Evolutionary conservation across 2,888 invertebrate species (phyloP).

Genomic region (Callimorpha dominula): DNA sequence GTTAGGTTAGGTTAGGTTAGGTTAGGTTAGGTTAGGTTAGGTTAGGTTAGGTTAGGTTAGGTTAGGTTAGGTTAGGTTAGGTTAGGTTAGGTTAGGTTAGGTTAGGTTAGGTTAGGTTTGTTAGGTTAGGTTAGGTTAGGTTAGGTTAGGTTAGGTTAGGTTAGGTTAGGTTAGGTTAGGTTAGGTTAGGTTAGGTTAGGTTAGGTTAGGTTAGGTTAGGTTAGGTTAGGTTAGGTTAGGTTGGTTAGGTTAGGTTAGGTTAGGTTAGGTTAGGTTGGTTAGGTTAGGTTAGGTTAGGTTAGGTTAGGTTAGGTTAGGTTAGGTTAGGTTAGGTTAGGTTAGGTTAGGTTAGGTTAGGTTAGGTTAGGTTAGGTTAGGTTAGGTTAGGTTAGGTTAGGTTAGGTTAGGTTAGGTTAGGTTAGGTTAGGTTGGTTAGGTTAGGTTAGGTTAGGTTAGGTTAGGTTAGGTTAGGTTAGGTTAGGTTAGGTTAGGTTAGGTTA

Average conservation of each 20-base stretch:
- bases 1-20: slow-evolving; percentile 39
- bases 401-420: slow-evolving; percentile 8
- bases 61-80: slow-evolving; percentile 33
- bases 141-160: slow-evolving; percentile 33
- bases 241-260: slow-evolving; percentile 7
- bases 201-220: slow-evolving; percentile 7
- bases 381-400: slow-evolving; percentile 24
- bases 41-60: slow-evolving; percentile 38
- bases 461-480: slow-evolving; percentile 28
- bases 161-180: slow-evolving; percentile 22
- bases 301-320: too few species aligned
- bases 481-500: slow-evolving; percentile 28
- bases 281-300: slow-evolving; percentile 6
- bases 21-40: slow-evolving; percentile 37
- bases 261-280: slow-evolving; percentile 6
- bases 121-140: slow-evolving; percentile 34
- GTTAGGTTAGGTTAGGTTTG: slow-evolving; percentile 34
- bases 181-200: slow-evolving; percentile 3
- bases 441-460: slow-evolving; percentile 27
- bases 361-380: slow-evolving; percentile 33
- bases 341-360: slow-evolving; percentile 19
- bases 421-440: too few species aligned
- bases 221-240: slow-evolving; percentile 7
- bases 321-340: slow-evolving; percentile 4
- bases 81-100: slow-evolving; percentile 34